Percentiles rank a stretch among this genome's conserved stretches.
These are phyloP conservation scores for Amphilophus citrinellus DNA, from an alignment of 2,113 vertebrate species.

Conservation along the genomic window DNA sequence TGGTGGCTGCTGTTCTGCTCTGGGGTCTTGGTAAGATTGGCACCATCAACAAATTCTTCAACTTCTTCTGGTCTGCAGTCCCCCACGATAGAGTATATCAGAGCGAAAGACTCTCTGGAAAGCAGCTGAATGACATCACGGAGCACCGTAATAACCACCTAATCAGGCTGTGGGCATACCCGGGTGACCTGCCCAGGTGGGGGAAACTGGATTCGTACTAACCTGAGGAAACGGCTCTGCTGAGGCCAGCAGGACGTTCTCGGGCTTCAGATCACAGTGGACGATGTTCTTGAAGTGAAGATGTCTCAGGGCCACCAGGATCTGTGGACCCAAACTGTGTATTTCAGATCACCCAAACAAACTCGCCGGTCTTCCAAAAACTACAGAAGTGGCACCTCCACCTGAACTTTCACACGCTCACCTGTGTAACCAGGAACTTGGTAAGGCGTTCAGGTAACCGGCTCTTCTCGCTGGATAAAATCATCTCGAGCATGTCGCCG, in stretches of 20 bases:
- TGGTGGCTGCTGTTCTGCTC: not conserved
- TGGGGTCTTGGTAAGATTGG: not conserved
- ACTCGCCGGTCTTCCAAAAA: no score
- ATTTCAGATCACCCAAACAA: not conserved
- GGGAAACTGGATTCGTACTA: not conserved
- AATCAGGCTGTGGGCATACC: not conserved
- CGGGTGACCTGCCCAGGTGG: not conserved
- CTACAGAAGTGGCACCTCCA: not conserved
- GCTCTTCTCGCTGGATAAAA: conserved; percentile 95
- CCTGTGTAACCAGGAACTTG: conserved; percentile 97
- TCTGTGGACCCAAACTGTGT: conserved; percentile 73
- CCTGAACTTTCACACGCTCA: conserved; percentile 35
- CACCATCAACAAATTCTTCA: not conserved
- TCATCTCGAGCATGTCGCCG: conserved; percentile 98
- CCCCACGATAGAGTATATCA: not conserved
- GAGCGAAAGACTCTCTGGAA: not conserved
- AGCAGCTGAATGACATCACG: not conserved
- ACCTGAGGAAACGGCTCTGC: conserved; percentile 96
- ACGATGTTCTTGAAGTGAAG: conserved; percentile 97
- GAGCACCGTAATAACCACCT: not conserved
- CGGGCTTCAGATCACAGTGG: conserved; percentile 97
- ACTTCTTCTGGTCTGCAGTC: not conserved
- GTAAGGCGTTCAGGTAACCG: conserved; percentile 94
- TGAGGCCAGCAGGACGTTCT: conserved; percentile 94
- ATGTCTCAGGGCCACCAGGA: conserved; percentile 93